A percentile compares a stretch with the other conserved stretches of the same genome.
Evolutionary conservation across 1,140 invertebrate species (phyloP).

Genomic region (Micrasema minimum): DNA sequence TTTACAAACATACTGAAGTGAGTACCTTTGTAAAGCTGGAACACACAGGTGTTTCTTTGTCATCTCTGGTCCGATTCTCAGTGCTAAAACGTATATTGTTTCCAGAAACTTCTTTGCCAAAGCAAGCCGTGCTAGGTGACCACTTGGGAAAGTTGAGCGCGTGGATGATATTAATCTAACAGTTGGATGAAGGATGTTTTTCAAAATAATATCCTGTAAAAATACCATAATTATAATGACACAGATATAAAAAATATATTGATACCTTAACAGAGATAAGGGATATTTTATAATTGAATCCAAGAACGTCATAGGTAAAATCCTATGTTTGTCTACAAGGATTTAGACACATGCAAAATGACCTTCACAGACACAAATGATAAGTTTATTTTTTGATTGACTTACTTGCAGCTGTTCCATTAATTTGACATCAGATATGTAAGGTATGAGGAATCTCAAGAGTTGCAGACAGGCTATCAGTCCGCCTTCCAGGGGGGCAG

Average conservation of each 20-base stretch:
- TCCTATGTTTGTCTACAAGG: no score
- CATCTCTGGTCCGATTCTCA: slow-evolving; percentile 86
- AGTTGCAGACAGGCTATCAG: slow-evolving; percentile 86
- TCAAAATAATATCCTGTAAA: slow-evolving; percentile 75
- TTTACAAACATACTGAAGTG: slow-evolving; percentile 16
- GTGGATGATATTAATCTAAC: slow-evolving; percentile 78
- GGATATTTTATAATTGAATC: no score
- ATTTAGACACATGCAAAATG: no score
- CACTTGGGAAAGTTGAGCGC: slow-evolving; percentile 82
- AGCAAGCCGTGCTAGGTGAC: slow-evolving; percentile 75
- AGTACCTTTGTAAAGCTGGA: slow-evolving; percentile 71
- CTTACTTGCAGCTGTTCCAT: slow-evolving; percentile 86
- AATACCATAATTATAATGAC: neutral
- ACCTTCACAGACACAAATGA: no score
- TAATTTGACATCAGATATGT: slow-evolving; percentile 83
- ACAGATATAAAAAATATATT: neutral
- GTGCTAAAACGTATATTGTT: slow-evolving; percentile 80
- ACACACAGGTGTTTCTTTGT: slow-evolving; percentile 81
- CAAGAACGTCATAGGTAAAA: no score
- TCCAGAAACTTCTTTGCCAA: slow-evolving; percentile 85
- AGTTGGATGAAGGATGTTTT: slow-evolving; percentile 82
- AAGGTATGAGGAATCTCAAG: slow-evolving; percentile 82
- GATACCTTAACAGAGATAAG: no score
- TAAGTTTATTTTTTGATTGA: slow-evolving; percentile 29
- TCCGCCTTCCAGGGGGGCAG: slow-evolving; percentile 86